phyloP scores from a whole-genome alignment of 2,888 invertebrate species.

The Drosophila lutescens region DNA sequence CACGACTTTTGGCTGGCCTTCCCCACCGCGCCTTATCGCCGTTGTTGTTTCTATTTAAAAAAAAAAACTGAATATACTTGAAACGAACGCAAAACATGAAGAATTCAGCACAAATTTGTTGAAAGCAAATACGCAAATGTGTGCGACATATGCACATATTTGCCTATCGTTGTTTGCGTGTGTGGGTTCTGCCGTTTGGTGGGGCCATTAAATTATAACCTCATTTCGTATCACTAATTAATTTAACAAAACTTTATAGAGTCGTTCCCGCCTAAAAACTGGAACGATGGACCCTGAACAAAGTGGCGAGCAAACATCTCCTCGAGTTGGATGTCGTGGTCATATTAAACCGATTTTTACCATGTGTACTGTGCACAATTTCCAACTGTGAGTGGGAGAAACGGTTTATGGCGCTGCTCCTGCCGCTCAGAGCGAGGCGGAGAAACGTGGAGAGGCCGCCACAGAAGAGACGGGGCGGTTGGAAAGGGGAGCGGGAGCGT shows the following conservation, averaged over 20 bases:
- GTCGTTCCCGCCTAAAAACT: slow-evolving; percentile 2
- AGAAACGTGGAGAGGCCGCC: slow-evolving; percentile 55
- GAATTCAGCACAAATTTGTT: slow-evolving; percentile 65
- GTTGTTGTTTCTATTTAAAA: slow-evolving; percentile 72
- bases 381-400: slow-evolving; percentile 62
- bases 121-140: slow-evolving; percentile 52
- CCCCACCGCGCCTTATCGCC: slow-evolving; percentile 48
- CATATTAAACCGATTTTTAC: slow-evolving; percentile 71
- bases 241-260: slow-evolving; percentile 23
- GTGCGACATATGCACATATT: slow-evolving; percentile 1
- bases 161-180: slow-evolving; percentile 24
- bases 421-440: slow-evolving; percentile 56
- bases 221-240: slow-evolving; percentile 51
- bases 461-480: slow-evolving; percentile 53
- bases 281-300: slow-evolving; percentile 15
- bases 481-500: slow-evolving; percentile 9
- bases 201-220: slow-evolving; percentile 42
- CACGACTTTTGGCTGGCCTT: slow-evolving; percentile 65
- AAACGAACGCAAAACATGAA: slow-evolving; percentile 58
- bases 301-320: slow-evolving; percentile 44
- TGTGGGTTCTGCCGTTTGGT: slow-evolving; percentile 24
- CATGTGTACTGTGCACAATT: slow-evolving; percentile 53
- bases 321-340: slow-evolving; percentile 65
- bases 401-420: slow-evolving; percentile 47
- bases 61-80: slow-evolving; percentile 47